phyloP scores from a whole-genome alignment of 2,797 vertebrate species.

The Pempheris klunzingeri region DNA sequence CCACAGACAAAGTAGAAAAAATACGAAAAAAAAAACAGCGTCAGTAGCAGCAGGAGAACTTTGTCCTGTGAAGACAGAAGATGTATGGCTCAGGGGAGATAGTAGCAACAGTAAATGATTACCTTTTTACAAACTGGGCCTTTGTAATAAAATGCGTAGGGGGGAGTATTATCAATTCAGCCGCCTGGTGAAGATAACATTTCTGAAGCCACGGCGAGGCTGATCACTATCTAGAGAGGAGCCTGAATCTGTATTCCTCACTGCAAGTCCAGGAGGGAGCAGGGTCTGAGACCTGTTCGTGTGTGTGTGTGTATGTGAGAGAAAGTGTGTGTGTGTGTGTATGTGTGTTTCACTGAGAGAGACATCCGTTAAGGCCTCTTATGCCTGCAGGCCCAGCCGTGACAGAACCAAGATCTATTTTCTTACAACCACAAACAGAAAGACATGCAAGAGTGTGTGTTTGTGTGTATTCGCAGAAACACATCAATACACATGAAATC shows the following conservation, averaged over 20 bases:
- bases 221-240: slow-evolving; percentile 84
- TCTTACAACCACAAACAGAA: slow-evolving; percentile 68
- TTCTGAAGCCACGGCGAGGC: slow-evolving; percentile 80
- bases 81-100: slow-evolving; percentile 93
- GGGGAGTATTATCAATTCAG: slow-evolving; percentile 93
- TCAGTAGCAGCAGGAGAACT: slow-evolving; percentile 89
- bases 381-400: slow-evolving; percentile 74
- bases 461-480: slow-evolving; percentile 23
- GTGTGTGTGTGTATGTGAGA: slow-evolving; percentile 51
- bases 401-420: slow-evolving; percentile 81
- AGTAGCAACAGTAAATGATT: slow-evolving; percentile 93
- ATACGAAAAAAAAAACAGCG: slow-evolving; percentile 51
- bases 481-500: slow-evolving; percentile 51
- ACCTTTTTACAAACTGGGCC: slow-evolving; percentile 94
- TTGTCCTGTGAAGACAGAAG: slow-evolving; percentile 95
- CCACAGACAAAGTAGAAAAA: slow-evolving; percentile 49
- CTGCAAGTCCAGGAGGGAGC: slow-evolving; percentile 74
- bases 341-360: slow-evolving; percentile 73
- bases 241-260: slow-evolving; percentile 83
- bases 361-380: slow-evolving; percentile 79
- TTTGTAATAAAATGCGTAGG: slow-evolving; percentile 94
- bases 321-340: slow-evolving; percentile 34
- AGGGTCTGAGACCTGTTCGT: slow-evolving; percentile 69
- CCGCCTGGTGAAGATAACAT: slow-evolving; percentile 93
- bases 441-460: slow-evolving; percentile 59